Evolutionary conservation across 1,140 invertebrate genomes (phyloP), one percentile per base, ranked within the genome.

Genomic region (Zaprionus nigranus): DNA sequence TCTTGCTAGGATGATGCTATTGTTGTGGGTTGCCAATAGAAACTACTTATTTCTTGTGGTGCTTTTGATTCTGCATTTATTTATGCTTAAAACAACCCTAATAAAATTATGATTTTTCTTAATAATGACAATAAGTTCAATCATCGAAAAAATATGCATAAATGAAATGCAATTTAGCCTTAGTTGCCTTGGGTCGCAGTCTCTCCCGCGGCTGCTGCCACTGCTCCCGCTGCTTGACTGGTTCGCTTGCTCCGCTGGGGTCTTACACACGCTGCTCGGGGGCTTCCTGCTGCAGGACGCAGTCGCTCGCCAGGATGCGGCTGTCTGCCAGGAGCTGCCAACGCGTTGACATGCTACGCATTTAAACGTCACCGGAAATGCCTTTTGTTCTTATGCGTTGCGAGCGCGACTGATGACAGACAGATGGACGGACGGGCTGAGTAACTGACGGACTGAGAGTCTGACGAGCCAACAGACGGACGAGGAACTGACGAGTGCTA

Each of bases 341-440:
- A 40, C 65, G 66, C 65, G 70, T 79, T 84, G 85, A 90, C 85
- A 90, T 90, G 85, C 81, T 73, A 90, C 85, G 85, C 85, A 90
- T 90, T 90, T 90, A 90, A 90, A 81, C 82, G 79, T 90, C 85
- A 90, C 81, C 85, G 85, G 85, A 90, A 90, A 79, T 82, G 72
- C 79, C 70, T 85, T 88, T 88, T 88, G 85, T 88, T 88, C 85
- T 88, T 88, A 74, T 84, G 81, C 81, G 64, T 66, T 58, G 5
- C 38, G 40, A 46, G 20, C 54, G 68, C 59, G 46, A 78, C 62
- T 46, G 43, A 64, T 63, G 75, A 58, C 69, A 70, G 66, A 54
- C 59, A 73, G 76, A 13, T 53, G n/a, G 38, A 40, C 43, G 13
- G 56, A 51, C 62, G 22, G 28, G 5, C 59, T n/a, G 65, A 24